Percentiles rank a stretch among this genome's conserved stretches.
phyloP scores from a whole-genome alignment of 2,888 invertebrate genomes.

The Neria commutata region DNA sequence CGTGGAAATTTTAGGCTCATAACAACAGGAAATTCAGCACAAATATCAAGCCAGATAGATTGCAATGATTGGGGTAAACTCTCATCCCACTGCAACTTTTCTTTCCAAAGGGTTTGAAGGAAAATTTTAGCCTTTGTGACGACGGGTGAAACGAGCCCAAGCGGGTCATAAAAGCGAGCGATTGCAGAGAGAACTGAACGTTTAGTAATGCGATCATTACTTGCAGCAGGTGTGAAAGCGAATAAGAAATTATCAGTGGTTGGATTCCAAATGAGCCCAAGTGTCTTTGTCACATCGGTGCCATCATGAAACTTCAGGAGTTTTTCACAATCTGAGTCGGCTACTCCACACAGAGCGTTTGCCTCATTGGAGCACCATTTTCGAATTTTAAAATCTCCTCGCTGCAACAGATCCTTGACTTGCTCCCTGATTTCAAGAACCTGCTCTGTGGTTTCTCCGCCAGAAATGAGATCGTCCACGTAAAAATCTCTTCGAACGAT shows the following conservation, averaged over 20 bases:
- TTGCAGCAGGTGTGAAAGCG: not conserved
- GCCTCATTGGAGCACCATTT: not conserved
- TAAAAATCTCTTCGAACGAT: conserved; percentile 14
- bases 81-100: not conserved
- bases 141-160: conserved; percentile 1
- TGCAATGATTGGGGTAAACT: not conserved
- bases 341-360: not conserved
- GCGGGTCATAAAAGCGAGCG: conserved; percentile 1
- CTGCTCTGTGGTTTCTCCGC: conserved; percentile 6
- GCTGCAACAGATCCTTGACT: not conserved
- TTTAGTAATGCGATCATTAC: not conserved
- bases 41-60: not conserved
- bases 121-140: not conserved
- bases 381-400: not conserved
- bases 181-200: not conserved
- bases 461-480: conserved; percentile 17
- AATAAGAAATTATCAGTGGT: not conserved
- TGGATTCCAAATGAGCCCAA: not conserved
- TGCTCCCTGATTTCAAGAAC: too few relatives aligned
- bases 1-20: not conserved
- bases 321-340: not conserved
- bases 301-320: not conserved
- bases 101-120: not conserved
- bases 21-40: not conserved
- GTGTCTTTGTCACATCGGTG: not conserved